Conservation (phyloP, 2,797 vertebrate genomes). For the Scyliorhinus canicula region DNA sequence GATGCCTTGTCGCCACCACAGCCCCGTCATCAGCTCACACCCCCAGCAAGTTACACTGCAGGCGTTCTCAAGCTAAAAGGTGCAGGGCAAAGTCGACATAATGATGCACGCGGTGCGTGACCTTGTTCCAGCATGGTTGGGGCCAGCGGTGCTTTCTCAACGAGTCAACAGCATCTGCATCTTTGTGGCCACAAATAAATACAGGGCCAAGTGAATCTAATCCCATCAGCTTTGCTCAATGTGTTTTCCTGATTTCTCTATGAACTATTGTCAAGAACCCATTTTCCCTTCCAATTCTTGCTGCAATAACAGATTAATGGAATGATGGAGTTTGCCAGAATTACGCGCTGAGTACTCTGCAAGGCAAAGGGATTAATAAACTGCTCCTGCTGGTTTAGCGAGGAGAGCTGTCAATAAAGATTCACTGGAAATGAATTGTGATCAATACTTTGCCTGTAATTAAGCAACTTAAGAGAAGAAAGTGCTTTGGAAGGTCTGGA, state of each 20-base stretch:
- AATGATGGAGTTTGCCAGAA: not conserved
- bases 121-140: not conserved
- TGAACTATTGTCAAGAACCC: not conserved
- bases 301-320: not conserved
- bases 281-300: not conserved
- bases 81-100: not conserved
- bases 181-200: not conserved
- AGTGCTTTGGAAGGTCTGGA: not conserved
- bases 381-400: slow-evolving; percentile 36
- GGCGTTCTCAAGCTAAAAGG: not conserved
- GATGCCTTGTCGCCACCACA: not conserved
- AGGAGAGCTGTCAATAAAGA: slow-evolving; percentile 44
- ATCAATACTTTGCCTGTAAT: slow-evolving; percentile 44
- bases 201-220: not conserved
- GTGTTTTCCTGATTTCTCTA: not conserved
- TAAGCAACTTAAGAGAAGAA: slow-evolving; percentile 35
- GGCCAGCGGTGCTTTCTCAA: not conserved
- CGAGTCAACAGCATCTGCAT: not conserved
- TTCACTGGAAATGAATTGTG: slow-evolving; percentile 44
- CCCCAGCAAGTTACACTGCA: not conserved
- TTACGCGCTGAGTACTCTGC: not conserved
- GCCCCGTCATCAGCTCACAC: not conserved
- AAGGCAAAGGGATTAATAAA: not conserved
- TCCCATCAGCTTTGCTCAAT: not conserved
- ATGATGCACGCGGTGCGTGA: not conserved